Conservation (phyloP, 2,797 vertebrate genomes). For the Leuciscus waleckii region DNA sequence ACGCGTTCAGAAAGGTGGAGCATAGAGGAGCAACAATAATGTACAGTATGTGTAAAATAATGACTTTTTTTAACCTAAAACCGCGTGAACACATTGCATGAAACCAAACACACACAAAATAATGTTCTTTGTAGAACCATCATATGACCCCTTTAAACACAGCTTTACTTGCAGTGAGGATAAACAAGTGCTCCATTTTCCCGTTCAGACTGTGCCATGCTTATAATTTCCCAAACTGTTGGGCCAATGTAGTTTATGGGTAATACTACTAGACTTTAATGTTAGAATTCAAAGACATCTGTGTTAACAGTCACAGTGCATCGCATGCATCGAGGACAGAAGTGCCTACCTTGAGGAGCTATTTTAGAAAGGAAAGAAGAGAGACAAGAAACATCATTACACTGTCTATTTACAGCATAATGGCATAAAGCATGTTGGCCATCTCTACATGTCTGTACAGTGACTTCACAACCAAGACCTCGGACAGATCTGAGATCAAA, state of each 20-base stretch:
- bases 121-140: too few species aligned
- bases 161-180: neutral
- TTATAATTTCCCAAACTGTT: neutral
- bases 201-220: neutral
- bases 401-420: neutral
- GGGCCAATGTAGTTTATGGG: neutral
- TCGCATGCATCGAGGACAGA: neutral
- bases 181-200: neutral
- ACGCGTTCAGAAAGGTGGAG: too few species aligned
- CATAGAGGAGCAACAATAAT: too few species aligned
- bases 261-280: neutral
- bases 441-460: neutral
- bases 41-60: too few species aligned
- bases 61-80: too few species aligned
- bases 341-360: conserved; percentile 13
- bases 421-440: too few species aligned
- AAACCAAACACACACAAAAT: too few species aligned
- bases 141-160: neutral
- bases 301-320: neutral
- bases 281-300: neutral
- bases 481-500: neutral
- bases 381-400: conserved; percentile 3
- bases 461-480: neutral
- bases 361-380: neutral
- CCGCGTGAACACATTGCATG: too few species aligned